Conservation (phyloP, 2,113 vertebrate genomes). For the Rousettus leschenaultii region DNA sequence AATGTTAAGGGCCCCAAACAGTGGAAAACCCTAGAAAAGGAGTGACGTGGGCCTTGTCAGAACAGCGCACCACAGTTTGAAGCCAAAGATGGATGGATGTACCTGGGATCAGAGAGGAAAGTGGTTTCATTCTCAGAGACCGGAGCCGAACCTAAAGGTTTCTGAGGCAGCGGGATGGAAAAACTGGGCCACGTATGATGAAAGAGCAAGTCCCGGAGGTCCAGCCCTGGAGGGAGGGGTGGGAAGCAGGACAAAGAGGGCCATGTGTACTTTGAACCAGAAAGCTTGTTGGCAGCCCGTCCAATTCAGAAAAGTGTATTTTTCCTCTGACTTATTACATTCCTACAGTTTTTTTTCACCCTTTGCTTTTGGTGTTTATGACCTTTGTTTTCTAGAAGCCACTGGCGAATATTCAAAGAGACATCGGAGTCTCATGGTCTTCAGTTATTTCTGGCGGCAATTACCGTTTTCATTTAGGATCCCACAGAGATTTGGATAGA, state of each 20-base stretch:
- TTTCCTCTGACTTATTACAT: background rate
- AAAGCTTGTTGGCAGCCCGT: background rate
- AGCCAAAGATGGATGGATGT: background rate
- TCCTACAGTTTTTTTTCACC: background rate
- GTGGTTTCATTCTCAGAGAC: background rate
- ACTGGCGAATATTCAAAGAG: background rate
- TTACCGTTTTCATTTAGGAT: background rate
- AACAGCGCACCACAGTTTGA: background rate
- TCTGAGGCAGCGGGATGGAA: background rate
- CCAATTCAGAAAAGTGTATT: background rate
- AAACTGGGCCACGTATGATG: fast-evolving
- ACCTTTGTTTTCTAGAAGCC: background rate
- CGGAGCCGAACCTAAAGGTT: background rate
- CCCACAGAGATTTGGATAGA: background rate
- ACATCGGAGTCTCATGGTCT: background rate
- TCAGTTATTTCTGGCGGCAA: background rate
- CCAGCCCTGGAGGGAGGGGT: background rate
- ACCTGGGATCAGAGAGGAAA: background rate
- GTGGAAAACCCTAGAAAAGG: background rate
- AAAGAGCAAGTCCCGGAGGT: background rate
- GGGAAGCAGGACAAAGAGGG: background rate
- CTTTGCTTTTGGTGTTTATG: background rate
- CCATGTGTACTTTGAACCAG: background rate
- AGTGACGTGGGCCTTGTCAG: background rate
- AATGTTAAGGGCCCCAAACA: background rate